A percentile compares a stretch with the other conserved stretches of the same genome.
Conservation (phyloP, 2,888 invertebrate genomes). For the Thelaira solivaga region DNA sequence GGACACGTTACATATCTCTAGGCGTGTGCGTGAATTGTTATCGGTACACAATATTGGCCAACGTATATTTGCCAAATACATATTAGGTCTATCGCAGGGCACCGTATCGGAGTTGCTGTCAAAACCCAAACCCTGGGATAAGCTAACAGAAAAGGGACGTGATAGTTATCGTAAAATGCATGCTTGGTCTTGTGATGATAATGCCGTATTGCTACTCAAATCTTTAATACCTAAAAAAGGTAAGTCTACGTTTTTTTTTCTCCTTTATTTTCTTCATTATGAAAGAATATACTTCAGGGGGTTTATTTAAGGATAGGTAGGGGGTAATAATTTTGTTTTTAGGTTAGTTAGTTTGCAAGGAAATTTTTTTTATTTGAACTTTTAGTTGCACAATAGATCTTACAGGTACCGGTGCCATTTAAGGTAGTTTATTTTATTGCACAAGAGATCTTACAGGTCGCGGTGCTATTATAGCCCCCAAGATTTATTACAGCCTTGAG, state of each 20-base stretch:
- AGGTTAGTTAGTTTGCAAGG: not conserved
- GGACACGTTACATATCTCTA: slow-evolving; percentile 95
- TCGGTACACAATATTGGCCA: slow-evolving; percentile 99
- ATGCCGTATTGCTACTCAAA: slow-evolving; percentile 97
- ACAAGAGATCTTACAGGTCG: no score
- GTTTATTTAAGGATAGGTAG: not conserved
- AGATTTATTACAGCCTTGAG: no score
- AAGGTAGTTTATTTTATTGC: no score
- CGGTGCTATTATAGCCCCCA: no score
- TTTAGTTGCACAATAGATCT: no score
- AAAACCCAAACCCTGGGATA: slow-evolving; percentile 99
- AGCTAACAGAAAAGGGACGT: slow-evolving; percentile 98
- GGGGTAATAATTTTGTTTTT: not conserved
- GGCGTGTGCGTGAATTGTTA: slow-evolving; percentile 93
- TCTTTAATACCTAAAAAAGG: slow-evolving; percentile 99
- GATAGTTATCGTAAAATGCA: slow-evolving; percentile 99
- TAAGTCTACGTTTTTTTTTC: slow-evolving; percentile 78
- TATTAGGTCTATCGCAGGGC: slow-evolving; percentile 96
- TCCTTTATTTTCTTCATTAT: not conserved
- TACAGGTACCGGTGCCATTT: no score
- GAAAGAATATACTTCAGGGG: not conserved
- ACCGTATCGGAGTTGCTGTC: slow-evolving; percentile 98
- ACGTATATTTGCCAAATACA: slow-evolving; percentile 98
- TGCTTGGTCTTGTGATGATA: slow-evolving; percentile 99
- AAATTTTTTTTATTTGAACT: not conserved